phyloP scores from a whole-genome alignment of 2,113 vertebrate genomes.

The Passerina amoena region DNA sequence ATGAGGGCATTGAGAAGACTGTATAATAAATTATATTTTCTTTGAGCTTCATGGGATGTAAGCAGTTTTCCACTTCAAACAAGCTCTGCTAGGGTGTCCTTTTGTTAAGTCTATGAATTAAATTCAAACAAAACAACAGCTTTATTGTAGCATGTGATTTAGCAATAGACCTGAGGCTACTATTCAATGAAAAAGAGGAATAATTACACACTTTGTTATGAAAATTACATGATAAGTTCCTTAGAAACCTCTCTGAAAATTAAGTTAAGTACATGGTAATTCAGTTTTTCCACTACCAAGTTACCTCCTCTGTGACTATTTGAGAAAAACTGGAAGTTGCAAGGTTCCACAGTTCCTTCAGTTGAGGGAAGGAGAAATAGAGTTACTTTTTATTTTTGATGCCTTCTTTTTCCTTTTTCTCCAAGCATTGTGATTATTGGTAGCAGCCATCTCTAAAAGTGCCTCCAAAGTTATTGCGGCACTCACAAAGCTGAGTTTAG shows the following conservation, averaged over 20 bases:
- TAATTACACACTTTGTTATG: constrained; percentile 43
- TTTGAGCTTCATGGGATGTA: constrained; percentile 5
- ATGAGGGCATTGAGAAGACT: not conserved
- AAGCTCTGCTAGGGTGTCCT: constrained; percentile 1
- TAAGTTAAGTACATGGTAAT: constrained; percentile 17
- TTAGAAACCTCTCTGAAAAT: constrained; percentile 31
- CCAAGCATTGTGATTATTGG: not conserved
- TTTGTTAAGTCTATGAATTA: constrained; percentile 43
- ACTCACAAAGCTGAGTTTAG: not conserved
- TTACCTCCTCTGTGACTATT: constrained; percentile 9
- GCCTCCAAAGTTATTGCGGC: not conserved
- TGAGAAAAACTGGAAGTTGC: not conserved
- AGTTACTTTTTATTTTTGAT: not conserved
- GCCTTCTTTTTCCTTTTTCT: not conserved
- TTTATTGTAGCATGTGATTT: constrained; percentile 17
- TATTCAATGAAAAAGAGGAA: constrained; percentile 47
- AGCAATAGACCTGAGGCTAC: not conserved
- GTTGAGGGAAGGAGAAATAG: not conserved
- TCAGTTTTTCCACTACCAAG: constrained; percentile 43
- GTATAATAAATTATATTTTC: constrained; percentile 18
- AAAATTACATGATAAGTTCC: constrained; percentile 52
- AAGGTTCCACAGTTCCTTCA: not conserved
- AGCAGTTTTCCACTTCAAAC: constrained; percentile 47
- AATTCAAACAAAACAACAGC: constrained; percentile 39
- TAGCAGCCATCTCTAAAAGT: not conserved